Evolutionary conservation across 2,888 invertebrate species (phyloP).

Genomic region (Euproctis similis): DNA sequence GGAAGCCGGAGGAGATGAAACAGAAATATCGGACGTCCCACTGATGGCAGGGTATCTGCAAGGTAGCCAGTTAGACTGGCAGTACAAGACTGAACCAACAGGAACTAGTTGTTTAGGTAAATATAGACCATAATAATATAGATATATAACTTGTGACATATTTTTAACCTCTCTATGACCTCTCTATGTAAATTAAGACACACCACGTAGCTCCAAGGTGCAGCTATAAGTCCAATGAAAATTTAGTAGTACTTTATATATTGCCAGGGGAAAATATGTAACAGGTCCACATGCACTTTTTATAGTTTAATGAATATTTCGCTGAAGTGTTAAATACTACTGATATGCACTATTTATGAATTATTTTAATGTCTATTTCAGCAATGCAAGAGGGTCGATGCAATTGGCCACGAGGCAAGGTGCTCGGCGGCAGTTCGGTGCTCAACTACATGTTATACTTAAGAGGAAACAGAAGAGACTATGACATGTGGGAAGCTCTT

Average conservation of each 20-base stretch:
- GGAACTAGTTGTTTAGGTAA: constrained; percentile 87
- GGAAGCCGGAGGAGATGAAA: constrained; percentile 93
- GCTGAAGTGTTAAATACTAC: too few species aligned
- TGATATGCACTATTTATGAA: too few species aligned
- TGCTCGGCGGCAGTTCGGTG: constrained; percentile 91
- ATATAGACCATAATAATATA: constrained; percentile 4
- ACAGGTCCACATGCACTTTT: too few species aligned
- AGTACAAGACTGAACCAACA: constrained; percentile 93
- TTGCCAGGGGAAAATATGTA: too few species aligned
- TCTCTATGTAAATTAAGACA: too few species aligned
- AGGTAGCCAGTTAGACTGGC: constrained; percentile 91
- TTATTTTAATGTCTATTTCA: constrained; percentile 38
- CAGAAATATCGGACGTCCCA: constrained; percentile 92
- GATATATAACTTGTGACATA: too few species aligned
- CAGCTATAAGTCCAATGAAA: too few species aligned
- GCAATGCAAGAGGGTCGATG: constrained; percentile 90
- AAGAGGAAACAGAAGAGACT: constrained; percentile 91
- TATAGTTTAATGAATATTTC: too few species aligned
- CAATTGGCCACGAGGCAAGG: constrained; percentile 95
- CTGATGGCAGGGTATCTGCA: constrained; percentile 91
- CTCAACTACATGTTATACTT: constrained; percentile 95
- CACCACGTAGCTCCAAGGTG: too few species aligned
- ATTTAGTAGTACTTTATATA: too few species aligned
- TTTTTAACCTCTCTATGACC: too few species aligned
- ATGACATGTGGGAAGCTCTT: constrained; percentile 90